Base-by-base conservation (phyloP, 2,888 invertebrate genomes). In the Agelastica alni region DNA sequence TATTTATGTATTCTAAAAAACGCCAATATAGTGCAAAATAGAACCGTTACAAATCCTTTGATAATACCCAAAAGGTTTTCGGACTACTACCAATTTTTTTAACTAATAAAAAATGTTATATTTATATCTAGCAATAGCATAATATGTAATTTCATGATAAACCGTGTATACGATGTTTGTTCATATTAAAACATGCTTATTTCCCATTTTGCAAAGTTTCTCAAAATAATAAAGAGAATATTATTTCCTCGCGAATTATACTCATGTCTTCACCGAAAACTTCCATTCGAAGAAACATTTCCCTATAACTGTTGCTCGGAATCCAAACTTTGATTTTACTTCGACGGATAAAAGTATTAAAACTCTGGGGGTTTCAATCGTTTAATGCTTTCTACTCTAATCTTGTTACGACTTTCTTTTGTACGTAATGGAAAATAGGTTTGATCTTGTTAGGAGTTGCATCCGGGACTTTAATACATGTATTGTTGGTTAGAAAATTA, bases 291-390 rank as follows among this genome's bases (percentile, higher is more conserved):
- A 12, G 10, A 37, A 52, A 18, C 28, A 32, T 52, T 39, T 32
- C 20, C 31, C 30, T 44, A 18, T 44, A 53, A 56, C 48, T 52
- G 52, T 52, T 56, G 56, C 56, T 12, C 52, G 28, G 44, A 30
- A 53, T 49, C 48, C 39, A 53, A 56, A 56, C 56, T 56, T 56
- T 56, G 56, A 53, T 56, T 56, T 48, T 48, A 56, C 52, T 56
- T 47, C 30, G 16, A 18, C 42, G 51, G 56, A 53, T 52, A 48
- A 51, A 49, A 48, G 48, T 56, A 56, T 56, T 52, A 56, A 56
- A 56, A 48, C 56, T 53, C 52, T 28, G 31, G 44, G 34, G 53
- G 53, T 44, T 52, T 51, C 42, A 56, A 52, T 56, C 52, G 52
- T 56, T 56, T 52, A 56, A 56, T 48, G 49, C 52, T 48, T 56